Evolutionary conservation across 2,113 vertebrate genomes (phyloP).

Genomic region (Mus pahari): DNA sequence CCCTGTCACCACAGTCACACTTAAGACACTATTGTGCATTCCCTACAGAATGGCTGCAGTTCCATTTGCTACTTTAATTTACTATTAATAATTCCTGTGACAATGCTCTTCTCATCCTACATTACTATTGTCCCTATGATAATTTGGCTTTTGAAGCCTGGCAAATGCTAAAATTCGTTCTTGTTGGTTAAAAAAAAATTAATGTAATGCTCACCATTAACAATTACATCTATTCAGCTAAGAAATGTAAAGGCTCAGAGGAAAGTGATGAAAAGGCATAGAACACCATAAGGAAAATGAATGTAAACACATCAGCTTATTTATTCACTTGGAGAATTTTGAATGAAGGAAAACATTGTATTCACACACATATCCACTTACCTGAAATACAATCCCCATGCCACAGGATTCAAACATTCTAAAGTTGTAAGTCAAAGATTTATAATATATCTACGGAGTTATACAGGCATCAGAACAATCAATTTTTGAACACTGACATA

Average conservation of each 20-base stretch:
- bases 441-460: background rate
- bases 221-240: conserved; percentile 25
- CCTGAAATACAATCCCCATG: background rate
- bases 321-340: conserved; percentile 30
- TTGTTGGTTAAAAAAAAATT: conserved; percentile 58
- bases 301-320: background rate
- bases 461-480: background rate
- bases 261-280: conserved; percentile 35
- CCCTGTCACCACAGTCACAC: conserved; percentile 69
- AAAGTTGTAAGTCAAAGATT: background rate
- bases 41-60: conserved; percentile 57
- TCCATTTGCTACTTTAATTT: conserved; percentile 72
- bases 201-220: conserved; percentile 52
- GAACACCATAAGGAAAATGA: conserved; percentile 50
- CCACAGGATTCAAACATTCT: background rate
- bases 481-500: conserved; percentile 42
- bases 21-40: conserved; percentile 70
- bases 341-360: conserved; percentile 7
- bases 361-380: background rate
- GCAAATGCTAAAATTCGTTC: conserved; percentile 17
- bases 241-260: conserved; percentile 29
- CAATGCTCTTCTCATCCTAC: background rate
- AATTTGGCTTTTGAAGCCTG: conserved; percentile 12
- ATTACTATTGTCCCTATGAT: conserved; percentile 25
- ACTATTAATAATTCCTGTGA: conserved; percentile 78